Evolutionary conservation across 2,113 vertebrate genomes (phyloP), one percentile per base, ranked within the genome.

Genomic region (Tautogolabrus adspersus): DNA sequence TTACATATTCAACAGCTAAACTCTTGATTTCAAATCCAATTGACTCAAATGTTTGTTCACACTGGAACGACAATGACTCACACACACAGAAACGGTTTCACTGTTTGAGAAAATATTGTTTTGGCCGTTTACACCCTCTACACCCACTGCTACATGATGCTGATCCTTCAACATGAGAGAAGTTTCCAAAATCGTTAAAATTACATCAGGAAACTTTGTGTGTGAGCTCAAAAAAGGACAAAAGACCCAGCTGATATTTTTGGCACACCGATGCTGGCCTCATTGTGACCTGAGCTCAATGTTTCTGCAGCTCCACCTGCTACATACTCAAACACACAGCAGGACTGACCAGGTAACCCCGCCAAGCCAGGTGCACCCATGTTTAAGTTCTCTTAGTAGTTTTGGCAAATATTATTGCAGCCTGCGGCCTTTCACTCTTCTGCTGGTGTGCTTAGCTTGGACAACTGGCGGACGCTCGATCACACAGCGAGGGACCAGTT

Each of bases 401-500:
- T 80, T 83, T 86, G 82, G 74, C 77, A 91, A 93, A 93, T 94
- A 91, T 94, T 93, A 92, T 93, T 92, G 42, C 77, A 91, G 89
- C 76, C 83, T 69, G 77, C 71, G 10, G 51, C 38, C 64, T 55
- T 65, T 46, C 58, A 75, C 66, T 79, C 18, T 46, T 57, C 38
- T 67, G 77, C 51, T 34, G 6, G 37, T 40, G 63, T 75, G 59
- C 73, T 75, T n/a, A n/a, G 72, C 55, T 66, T 70, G 81, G 30
- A 34, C 30, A 34, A 34, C 44, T 16, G 44, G 44, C 2, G 1
- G 12, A 13, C 2, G 42, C 42, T 44, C 11, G 10, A 10, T 44
- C 42, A 34, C 30, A 34, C 30, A 34, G 4, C 9, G 42, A 13
- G 40, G 40, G 40, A 44, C 42, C 42, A 44, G 60, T 74, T 75